These are phyloP conservation scores for Choloepus didactylus DNA, from an alignment of 2,797 vertebrate species.

Conservation along the genomic window DNA sequence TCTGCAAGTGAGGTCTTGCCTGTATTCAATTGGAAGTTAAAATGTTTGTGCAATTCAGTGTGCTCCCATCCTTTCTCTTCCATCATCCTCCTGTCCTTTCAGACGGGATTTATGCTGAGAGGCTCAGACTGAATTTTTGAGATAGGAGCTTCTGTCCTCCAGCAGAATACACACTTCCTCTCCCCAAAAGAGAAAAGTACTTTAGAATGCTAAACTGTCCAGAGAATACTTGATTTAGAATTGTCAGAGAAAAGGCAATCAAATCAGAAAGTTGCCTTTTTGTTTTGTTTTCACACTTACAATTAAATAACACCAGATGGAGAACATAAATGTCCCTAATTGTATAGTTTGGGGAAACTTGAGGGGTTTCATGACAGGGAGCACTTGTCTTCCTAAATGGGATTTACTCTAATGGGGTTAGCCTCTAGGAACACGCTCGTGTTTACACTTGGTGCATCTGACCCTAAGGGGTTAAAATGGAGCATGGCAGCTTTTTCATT, in stretches of 20 bases:
- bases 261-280: constrained; percentile 68
- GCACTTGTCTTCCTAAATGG: constrained; percentile 69
- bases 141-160: constrained; percentile 74
- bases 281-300: constrained; percentile 71
- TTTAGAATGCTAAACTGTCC: constrained; percentile 59
- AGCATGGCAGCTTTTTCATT: constrained; percentile 80
- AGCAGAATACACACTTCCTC: constrained; percentile 76
- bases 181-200: constrained; percentile 68
- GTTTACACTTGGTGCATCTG: constrained; percentile 79
- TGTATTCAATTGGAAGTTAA: constrained; percentile 65
- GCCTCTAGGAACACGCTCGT: constrained; percentile 33
- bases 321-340: constrained; percentile 70
- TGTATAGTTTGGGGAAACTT: constrained; percentile 20
- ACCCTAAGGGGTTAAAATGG: constrained; percentile 84
- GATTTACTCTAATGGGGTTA: constrained; percentile 14
- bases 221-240: constrained; percentile 75
- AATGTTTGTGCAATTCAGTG: constrained; percentile 44
- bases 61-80: constrained; percentile 69
- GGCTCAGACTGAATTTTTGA: constrained; percentile 61
- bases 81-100: constrained; percentile 57
- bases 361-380: constrained; percentile 39
- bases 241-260: constrained; percentile 38
- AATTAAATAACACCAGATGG: constrained; percentile 55
- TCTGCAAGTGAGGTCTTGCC: constrained; percentile 26
- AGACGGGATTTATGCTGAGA: constrained; percentile 77